Conservation (phyloP, 1,140 invertebrate species). For the Eriocheir sinensis region DNA sequence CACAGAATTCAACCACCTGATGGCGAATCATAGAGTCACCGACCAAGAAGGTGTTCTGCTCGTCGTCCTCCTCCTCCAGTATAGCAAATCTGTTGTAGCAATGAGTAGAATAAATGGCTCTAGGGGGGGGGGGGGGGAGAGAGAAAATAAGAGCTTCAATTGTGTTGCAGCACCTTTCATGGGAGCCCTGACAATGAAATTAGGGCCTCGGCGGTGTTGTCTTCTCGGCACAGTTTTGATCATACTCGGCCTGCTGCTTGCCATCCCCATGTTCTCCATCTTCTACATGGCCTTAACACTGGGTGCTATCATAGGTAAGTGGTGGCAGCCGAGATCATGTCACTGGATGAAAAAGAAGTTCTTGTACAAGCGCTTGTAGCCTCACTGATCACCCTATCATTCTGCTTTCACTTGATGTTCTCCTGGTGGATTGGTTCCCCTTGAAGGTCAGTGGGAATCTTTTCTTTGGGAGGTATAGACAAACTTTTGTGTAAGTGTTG, state of each 20-base stretch:
- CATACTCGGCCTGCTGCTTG: conserved; percentile 34
- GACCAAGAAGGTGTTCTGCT: no score
- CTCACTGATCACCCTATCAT: not conserved
- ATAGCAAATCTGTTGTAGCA: no score
- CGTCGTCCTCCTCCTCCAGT: no score
- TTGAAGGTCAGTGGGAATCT: not conserved
- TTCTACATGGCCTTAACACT: conserved; percentile 50
- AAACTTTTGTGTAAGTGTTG: not conserved
- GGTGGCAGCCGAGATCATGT: not conserved
- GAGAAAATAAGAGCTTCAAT: no score
- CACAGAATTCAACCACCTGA: no score
- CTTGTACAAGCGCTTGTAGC: not conserved
- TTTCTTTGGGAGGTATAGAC: not conserved
- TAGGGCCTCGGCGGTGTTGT: conserved; percentile 38
- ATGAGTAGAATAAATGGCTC: no score
- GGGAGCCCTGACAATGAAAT: conserved; percentile 27
- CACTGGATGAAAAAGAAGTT: not conserved
- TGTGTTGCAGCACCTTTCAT: conserved; percentile 38
- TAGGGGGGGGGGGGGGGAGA: no score
- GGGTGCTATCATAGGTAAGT: conserved; percentile 52
- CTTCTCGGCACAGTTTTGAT: not conserved
- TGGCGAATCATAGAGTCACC: no score
- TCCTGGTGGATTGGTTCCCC: not conserved
- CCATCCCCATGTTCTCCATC: conserved; percentile 37
- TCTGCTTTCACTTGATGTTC: not conserved